Conservation (phyloP, 2,113 vertebrate genomes). For the Dromiciops gliroides region DNA sequence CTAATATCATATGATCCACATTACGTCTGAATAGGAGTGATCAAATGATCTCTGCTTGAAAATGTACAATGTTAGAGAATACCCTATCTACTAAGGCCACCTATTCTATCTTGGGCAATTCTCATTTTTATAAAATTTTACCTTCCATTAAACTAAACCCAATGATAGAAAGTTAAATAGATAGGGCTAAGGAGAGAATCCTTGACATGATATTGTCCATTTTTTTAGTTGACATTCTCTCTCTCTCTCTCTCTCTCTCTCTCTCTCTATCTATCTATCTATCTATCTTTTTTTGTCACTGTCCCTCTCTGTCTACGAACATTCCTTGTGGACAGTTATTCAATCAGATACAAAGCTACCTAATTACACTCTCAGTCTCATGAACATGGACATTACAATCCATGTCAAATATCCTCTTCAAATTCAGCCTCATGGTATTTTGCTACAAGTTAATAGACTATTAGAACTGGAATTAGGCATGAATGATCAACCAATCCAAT, state of each 20-base stretch:
- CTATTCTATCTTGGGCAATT: not conserved
- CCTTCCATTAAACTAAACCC: not conserved
- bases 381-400: not conserved
- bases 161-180: not conserved
- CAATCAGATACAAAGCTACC: not conserved
- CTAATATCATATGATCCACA: not conserved
- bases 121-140: not conserved
- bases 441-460: not conserved
- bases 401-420: not conserved
- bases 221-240: not conserved
- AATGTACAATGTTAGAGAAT: not conserved
- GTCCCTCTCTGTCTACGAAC: not conserved
- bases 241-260: not conserved
- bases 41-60: not conserved
- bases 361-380: not conserved
- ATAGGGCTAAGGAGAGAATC: not conserved
- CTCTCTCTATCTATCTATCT: not conserved
- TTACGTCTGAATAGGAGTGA: not conserved
- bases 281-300: not conserved
- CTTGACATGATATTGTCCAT: not conserved
- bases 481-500: not conserved
- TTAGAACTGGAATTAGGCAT: not conserved
- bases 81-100: not conserved
- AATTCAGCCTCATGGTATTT: not conserved
- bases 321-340: not conserved